Evolutionary conservation across 2,888 invertebrate species (phyloP).

Genomic region (Acronicta aceris): DNA sequence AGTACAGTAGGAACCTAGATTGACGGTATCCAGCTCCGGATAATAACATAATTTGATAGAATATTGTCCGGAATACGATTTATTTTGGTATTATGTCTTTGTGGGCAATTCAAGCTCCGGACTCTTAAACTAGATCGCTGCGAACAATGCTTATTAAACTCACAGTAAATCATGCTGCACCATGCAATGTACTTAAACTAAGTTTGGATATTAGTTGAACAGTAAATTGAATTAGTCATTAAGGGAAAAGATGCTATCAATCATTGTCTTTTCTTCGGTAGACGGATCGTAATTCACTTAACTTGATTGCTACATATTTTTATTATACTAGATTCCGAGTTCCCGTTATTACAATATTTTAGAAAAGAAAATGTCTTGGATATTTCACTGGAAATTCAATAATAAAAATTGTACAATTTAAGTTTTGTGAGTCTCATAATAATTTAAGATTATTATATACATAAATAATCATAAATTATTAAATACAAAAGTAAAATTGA

Average conservation of each 20-base stretch:
- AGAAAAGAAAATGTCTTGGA: slow-evolving; percentile 1
- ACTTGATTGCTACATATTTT: slow-evolving; percentile 8
- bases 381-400: slow-evolving; percentile 5
- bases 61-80: too few relatives aligned
- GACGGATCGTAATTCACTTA: slow-evolving; percentile 7
- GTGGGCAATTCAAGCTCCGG: too few relatives aligned
- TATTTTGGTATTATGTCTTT: too few relatives aligned
- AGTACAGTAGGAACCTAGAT: too few relatives aligned
- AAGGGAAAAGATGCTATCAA: slow-evolving; percentile 8
- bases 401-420: background rate
- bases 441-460: too few relatives aligned
- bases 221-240: slow-evolving; percentile 8
- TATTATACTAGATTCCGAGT: background rate
- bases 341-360: background rate
- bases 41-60: too few relatives aligned
- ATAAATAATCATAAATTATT: too few relatives aligned
- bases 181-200: slow-evolving; percentile 6
- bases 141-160: slow-evolving; percentile 26
- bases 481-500: too few relatives aligned
- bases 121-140: slow-evolving; percentile 11
- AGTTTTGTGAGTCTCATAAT: too few relatives aligned
- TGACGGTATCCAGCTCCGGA: too few relatives aligned
- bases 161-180: slow-evolving; percentile 9
- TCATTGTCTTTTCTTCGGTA: slow-evolving; percentile 5
- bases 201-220: slow-evolving; percentile 9